Conservation (phyloP, 1,140 invertebrate genomes). For the Hypsibius dujardini region DNA sequence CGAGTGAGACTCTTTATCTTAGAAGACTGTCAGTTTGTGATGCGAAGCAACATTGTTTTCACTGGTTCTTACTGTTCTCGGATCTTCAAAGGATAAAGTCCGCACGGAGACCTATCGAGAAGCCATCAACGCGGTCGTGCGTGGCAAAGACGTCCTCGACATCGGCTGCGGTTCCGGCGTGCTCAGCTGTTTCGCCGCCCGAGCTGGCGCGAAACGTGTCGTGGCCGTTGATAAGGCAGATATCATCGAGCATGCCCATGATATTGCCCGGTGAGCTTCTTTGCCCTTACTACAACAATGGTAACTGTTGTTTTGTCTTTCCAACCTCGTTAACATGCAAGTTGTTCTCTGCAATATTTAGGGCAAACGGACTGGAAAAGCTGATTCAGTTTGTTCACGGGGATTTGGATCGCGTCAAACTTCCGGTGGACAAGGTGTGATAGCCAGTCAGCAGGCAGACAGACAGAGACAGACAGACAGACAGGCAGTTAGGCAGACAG, state of each 20-base stretch:
- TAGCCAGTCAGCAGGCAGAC: too few relatives aligned
- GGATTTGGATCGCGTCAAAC: not conserved
- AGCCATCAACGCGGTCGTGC: not conserved
- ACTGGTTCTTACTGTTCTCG: not conserved
- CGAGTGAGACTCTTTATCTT: not conserved
- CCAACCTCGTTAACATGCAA: not conserved
- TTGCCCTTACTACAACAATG: not conserved
- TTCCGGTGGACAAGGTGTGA: conserved; percentile 14
- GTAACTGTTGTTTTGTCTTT: not conserved
- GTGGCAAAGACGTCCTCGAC: not conserved
- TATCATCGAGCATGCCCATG: conserved; percentile 2
- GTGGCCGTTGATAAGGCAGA: not conserved
- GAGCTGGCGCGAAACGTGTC: not conserved
- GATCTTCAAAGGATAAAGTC: conserved; percentile 10
- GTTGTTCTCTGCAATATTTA: not conserved
- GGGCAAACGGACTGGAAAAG: not conserved
- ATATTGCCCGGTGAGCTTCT: conserved; percentile 2
- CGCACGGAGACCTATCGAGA: not conserved
- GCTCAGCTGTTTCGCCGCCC: not conserved
- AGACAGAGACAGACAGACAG: too few relatives aligned
- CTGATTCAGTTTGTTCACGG: not conserved
- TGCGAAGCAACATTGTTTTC: not conserved
- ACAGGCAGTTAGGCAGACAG: not conserved
- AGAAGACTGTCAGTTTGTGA: not conserved
- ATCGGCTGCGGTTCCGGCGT: not conserved